Percentiles rank a stretch among this genome's conserved stretches.
Conservation (phyloP, 2,113 vertebrate species). For the Zosterops lateralis region DNA sequence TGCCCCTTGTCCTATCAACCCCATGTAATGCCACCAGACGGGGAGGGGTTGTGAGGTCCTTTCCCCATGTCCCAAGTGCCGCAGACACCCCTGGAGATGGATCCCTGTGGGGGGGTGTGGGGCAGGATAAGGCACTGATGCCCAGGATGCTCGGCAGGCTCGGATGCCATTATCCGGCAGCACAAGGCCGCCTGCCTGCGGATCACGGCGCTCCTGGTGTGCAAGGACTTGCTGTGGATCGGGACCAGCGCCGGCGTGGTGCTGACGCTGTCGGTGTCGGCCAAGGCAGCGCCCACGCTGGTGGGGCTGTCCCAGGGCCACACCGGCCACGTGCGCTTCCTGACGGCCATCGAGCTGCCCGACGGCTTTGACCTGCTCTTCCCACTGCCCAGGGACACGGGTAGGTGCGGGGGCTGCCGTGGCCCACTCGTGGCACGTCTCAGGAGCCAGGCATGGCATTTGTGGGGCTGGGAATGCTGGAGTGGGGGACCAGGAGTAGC, state of each 20-base stretch:
- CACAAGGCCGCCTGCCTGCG: conserved; percentile 96
- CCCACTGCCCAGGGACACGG: conserved; percentile 51
- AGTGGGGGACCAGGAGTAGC: fast-evolving
- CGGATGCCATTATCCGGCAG: conserved; percentile 96
- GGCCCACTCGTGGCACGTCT: fast-evolving
- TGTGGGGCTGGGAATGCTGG: background rate
- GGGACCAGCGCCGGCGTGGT: conserved; percentile 96
- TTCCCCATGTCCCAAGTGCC: fast-evolving
- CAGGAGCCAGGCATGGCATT: background rate
- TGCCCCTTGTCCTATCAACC: background rate
- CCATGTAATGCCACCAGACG: fast-evolving
- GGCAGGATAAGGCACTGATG: fast-evolving
- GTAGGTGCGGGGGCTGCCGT: background rate
- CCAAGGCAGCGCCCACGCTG: conserved; percentile 77
- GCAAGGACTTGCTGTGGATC: conserved; percentile 94
- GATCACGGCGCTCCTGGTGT: conserved; percentile 92
- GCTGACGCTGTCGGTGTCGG: conserved; percentile 82
- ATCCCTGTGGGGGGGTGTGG: fast-evolving
- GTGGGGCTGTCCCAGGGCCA: conserved; percentile 93
- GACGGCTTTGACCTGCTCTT: conserved; percentile 87
- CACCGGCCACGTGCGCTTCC: conserved; percentile 95
- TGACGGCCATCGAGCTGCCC: conserved; percentile 91
- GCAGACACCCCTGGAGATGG: fast-evolving
- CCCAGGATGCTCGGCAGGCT: conserved; percentile 57
- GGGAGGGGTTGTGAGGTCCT: background rate